Evolutionary conservation across 1,140 invertebrate species (phyloP).

Genomic region (Manduca sexta): DNA sequence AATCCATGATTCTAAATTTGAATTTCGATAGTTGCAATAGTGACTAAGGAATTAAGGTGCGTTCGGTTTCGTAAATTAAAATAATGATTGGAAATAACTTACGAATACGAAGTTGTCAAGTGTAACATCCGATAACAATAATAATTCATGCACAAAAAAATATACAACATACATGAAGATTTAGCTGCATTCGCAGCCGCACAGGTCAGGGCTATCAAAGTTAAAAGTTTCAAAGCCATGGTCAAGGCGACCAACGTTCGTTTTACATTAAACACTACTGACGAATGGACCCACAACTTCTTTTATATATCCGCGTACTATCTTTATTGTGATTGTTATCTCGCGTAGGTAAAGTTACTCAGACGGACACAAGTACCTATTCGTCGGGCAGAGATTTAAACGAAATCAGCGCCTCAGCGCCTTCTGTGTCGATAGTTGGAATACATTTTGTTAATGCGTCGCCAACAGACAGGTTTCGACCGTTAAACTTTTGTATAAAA

Average conservation of each 20-base stretch:
- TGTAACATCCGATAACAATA: neutral
- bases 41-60: too few species aligned
- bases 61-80: too few species aligned
- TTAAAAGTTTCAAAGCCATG: conserved; percentile 54
- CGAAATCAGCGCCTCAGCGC: too few species aligned
- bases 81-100: too few species aligned
- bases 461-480: neutral
- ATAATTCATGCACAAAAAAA: conserved; percentile 3
- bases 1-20: too few species aligned
- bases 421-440: neutral
- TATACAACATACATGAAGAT: conserved; percentile 50
- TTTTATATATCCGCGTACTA: conserved; percentile 41
- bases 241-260: conserved; percentile 47
- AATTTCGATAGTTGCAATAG: too few species aligned
- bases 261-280: conserved; percentile 40
- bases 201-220: conserved; percentile 39
- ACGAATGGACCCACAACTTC: conserved; percentile 27
- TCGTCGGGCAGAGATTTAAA: too few species aligned
- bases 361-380: neutral
- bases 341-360: neutral
- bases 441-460: neutral
- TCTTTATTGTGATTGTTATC: conserved; percentile 10
- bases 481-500: neutral
- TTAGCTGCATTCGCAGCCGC: conserved; percentile 43
- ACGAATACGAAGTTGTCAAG: too few species aligned